phyloP scores from a whole-genome alignment of 2,113 vertebrate genomes.

The Zosterops hypoxanthus region DNA sequence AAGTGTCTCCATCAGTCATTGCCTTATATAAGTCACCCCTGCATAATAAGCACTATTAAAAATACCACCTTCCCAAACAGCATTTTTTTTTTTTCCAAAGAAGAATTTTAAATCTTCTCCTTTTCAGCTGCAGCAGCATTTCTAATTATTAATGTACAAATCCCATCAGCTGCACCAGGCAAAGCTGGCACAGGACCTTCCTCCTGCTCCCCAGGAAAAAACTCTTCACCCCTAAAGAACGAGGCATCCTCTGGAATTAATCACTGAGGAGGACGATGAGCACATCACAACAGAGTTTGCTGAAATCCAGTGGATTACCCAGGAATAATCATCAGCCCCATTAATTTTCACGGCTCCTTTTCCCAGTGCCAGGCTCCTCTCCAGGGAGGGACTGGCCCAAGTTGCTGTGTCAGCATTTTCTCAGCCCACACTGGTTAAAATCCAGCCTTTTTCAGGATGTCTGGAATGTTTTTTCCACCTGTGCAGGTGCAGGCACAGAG shows the following conservation, averaged over 20 bases:
- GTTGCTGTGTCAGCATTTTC: not conserved
- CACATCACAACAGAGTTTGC: not conserved
- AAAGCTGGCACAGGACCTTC: not conserved
- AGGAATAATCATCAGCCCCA: not conserved
- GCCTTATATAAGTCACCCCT: not conserved
- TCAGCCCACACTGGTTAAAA: not conserved
- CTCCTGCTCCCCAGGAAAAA: not conserved
- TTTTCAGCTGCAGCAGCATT: not conserved
- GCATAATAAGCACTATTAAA: not conserved
- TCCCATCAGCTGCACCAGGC: not conserved
- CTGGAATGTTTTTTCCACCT: not conserved
- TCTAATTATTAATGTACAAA: not conserved
- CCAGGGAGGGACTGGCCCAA: not conserved
- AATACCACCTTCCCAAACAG: not conserved
- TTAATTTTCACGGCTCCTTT: not conserved
- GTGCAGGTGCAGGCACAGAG: not conserved
- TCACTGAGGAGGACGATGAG: not conserved
- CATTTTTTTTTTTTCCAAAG: not conserved
- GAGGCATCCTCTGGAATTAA: not conserved
- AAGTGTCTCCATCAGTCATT: not conserved
- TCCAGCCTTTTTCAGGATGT: not conserved
- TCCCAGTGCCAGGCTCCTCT: not conserved
- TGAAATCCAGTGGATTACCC: not conserved
- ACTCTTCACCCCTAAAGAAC: rapidly evolving
- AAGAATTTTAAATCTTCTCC: not conserved